Evolutionary conservation across 2,888 invertebrate species (phyloP).

Genomic region (Eristalinus sepulchralis): DNA sequence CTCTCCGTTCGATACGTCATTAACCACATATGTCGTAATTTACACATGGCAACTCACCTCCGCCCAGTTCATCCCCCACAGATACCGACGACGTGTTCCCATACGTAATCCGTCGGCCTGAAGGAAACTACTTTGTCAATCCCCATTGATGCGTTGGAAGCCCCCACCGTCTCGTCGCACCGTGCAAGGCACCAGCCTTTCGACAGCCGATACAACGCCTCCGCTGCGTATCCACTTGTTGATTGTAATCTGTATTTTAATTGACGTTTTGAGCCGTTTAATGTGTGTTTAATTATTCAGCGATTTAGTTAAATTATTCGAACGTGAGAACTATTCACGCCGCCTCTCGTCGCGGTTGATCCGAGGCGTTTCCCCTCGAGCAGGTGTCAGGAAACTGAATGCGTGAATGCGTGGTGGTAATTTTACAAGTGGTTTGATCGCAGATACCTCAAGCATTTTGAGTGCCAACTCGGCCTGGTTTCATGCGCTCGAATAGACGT

Average conservation of each 20-base stretch:
- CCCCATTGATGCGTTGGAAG: constrained; percentile 17
- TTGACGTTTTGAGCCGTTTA: constrained; percentile 69
- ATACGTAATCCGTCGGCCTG: constrained; percentile 41
- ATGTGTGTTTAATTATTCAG: constrained; percentile 70
- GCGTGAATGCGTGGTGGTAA: constrained; percentile 48
- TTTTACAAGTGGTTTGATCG: constrained; percentile 64
- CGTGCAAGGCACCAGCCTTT: constrained; percentile 42
- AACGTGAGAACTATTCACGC: constrained; percentile 68
- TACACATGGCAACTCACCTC: constrained; percentile 22
- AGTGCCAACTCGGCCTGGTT: constrained; percentile 32
- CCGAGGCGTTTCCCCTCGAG: constrained; percentile 30
- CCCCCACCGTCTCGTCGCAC: constrained; percentile 4
- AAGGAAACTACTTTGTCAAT: constrained; percentile 69
- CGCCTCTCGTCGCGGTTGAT: not conserved
- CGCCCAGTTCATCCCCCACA: not conserved
- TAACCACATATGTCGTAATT: constrained; percentile 66
- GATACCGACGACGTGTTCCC: not conserved
- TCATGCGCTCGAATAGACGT: not conserved
- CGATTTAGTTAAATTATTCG: constrained; percentile 69
- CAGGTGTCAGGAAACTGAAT: constrained; percentile 17
- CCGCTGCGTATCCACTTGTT: constrained; percentile 68
- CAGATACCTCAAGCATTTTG: constrained; percentile 60
- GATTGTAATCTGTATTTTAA: constrained; percentile 70
- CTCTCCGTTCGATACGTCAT: constrained; percentile 65
- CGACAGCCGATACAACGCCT: constrained; percentile 53